Percentiles rank a stretch among this genome's conserved stretches.
Conservation (phyloP, 2,888 invertebrate genomes). For the Sphinx pinastri region DNA sequence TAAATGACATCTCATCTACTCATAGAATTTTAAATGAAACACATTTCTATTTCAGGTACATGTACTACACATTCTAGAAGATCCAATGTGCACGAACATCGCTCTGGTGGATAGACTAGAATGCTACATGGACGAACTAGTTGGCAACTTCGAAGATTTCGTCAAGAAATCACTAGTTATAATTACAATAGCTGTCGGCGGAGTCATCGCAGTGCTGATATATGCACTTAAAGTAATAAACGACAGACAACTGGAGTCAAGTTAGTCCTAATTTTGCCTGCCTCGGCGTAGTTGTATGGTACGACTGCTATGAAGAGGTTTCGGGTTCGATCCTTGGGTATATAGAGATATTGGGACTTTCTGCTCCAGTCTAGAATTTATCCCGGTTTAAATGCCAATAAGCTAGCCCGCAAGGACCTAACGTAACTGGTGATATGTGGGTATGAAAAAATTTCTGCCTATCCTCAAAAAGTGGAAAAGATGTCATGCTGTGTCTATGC, state of each 20-base stretch:
- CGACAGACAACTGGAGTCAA: conserved; percentile 4
- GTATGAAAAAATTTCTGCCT: too few species aligned
- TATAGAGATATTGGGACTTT: too few species aligned
- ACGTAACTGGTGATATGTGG: too few species aligned
- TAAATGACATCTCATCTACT: background rate
- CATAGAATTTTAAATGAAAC: background rate
- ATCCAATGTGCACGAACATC: conserved; percentile 55
- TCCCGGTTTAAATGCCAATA: too few species aligned
- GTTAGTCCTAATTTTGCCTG: background rate
- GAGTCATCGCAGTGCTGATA: conserved; percentile 50
- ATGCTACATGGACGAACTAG: conserved; percentile 60
- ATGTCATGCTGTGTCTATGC: too few species aligned
- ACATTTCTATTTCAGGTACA: conserved; percentile 60
- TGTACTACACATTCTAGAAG: conserved; percentile 68
- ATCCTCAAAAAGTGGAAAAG: too few species aligned
- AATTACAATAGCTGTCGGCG: conserved; percentile 53
- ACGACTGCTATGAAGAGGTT: too few species aligned
- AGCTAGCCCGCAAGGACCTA: too few species aligned
- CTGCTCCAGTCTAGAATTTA: too few species aligned
- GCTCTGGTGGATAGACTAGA: conserved; percentile 48
- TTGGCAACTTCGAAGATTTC: conserved; percentile 61
- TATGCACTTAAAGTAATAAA: conserved; percentile 50
- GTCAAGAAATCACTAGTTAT: conserved; percentile 59
- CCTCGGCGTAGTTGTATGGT: background rate
- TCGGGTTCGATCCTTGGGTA: too few species aligned